Conservation (phyloP, 2,888 invertebrate genomes). For the Dasysyrphus albostriatus region DNA sequence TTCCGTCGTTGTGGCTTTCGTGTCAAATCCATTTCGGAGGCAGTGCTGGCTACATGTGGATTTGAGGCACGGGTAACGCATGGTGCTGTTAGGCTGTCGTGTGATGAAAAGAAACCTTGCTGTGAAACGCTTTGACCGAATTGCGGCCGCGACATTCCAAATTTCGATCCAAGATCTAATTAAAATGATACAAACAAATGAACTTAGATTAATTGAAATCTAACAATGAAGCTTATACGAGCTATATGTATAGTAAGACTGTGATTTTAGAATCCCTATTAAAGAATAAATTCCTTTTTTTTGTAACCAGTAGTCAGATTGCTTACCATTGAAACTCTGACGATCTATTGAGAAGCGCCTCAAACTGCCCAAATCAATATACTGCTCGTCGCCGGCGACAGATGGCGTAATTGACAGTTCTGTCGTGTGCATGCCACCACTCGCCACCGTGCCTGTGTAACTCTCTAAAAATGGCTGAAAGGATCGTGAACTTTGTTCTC, state of each 20-base stretch:
- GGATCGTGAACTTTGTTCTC: conserved; percentile 82
- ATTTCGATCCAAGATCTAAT: conserved; percentile 91
- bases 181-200: conserved; percentile 55
- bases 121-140: conserved; percentile 84
- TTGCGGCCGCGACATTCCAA: conserved; percentile 88
- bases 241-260: neutral
- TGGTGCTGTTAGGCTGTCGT: conserved; percentile 90
- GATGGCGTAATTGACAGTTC: conserved; percentile 83
- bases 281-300: neutral
- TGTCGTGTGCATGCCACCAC: conserved; percentile 81
- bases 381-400: conserved; percentile 82
- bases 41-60: conserved; percentile 86
- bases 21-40: conserved; percentile 90
- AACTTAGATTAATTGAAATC: neutral
- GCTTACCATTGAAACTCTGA: conserved; percentile 83
- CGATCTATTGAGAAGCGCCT: conserved; percentile 83
- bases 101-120: conserved; percentile 89
- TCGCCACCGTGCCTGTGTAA: conserved; percentile 55
- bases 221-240: neutral
- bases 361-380: conserved; percentile 82
- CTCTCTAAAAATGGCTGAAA: conserved; percentile 80
- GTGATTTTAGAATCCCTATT: neutral
- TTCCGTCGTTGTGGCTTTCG: conserved; percentile 86
- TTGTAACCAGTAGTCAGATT: conserved; percentile 2
- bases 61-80: conserved; percentile 87